A percentile compares a stretch with the other conserved stretches of the same genome.
Evolutionary conservation across 2,888 invertebrate genomes (phyloP).

Genomic region (Calephelis perditalis): DNA sequence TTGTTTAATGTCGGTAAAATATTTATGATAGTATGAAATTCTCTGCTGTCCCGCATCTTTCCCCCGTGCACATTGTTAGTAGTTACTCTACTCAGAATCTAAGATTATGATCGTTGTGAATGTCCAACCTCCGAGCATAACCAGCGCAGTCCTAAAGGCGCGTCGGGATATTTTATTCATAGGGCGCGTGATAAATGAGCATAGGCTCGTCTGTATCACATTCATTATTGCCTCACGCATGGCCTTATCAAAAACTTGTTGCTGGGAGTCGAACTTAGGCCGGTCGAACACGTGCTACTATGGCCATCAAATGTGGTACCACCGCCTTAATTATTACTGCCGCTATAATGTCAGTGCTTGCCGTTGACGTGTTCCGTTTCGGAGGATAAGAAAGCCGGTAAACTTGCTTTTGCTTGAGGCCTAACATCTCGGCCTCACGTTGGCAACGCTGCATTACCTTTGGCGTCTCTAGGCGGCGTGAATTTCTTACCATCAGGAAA

Average conservation of each 20-base stretch:
- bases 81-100: conserved; percentile 18
- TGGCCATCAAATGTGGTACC: too few species aligned
- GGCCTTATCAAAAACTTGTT: conserved; percentile 73
- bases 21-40: too few species aligned
- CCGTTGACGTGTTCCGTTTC: too few species aligned
- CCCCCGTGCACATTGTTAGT: not conserved
- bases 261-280: conserved; percentile 38
- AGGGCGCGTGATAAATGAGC: conserved; percentile 70
- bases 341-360: too few species aligned
- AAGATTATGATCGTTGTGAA: conserved; percentile 16
- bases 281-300: too few species aligned
- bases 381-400: too few species aligned
- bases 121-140: conserved; percentile 15
- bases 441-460: too few species aligned
- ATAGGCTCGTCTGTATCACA: conserved; percentile 64
- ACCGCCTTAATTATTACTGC: too few species aligned
- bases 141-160: conserved; percentile 58
- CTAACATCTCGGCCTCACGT: too few species aligned
- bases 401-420: too few species aligned
- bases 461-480: too few species aligned
- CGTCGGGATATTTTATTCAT: conserved; percentile 73
- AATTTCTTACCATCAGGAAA: too few species aligned
- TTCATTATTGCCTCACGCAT: conserved; percentile 70
- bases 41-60: not conserved
- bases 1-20: not conserved